phyloP scores from a whole-genome alignment of 2,113 vertebrate species.

The Silurus glanis region DNA sequence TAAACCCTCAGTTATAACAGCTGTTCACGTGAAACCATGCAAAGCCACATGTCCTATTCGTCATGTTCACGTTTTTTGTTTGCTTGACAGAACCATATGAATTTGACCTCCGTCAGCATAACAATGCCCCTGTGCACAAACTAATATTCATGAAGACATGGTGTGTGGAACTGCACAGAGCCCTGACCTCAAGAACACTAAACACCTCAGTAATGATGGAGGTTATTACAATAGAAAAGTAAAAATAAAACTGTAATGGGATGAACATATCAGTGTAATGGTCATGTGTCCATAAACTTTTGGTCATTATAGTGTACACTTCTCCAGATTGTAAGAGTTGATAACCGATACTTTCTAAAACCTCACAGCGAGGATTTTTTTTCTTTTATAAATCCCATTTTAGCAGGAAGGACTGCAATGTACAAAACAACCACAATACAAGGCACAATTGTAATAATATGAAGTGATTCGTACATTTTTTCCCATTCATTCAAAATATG shows the following conservation, averaged over 20 bases:
- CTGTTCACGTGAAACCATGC: too few relatives aligned
- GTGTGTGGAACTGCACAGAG: too few relatives aligned
- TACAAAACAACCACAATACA: neutral
- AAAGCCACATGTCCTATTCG: too few relatives aligned
- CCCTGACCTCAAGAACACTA: neutral
- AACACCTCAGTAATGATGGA: neutral
- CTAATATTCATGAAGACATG: too few relatives aligned
- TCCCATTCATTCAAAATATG: neutral
- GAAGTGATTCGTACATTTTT: neutral
- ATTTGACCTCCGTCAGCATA: too few relatives aligned
- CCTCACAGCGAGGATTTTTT: neutral
- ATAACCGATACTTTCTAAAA: neutral
- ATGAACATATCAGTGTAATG: neutral
- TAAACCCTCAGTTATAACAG: too few relatives aligned
- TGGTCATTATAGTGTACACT: neutral
- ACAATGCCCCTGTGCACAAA: too few relatives aligned
- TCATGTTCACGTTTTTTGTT: too few relatives aligned
- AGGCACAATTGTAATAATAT: neutral
- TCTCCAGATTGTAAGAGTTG: neutral
- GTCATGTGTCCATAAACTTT: neutral
- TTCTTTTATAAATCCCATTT: neutral
- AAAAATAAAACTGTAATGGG: neutral
- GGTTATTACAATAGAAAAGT: neutral
- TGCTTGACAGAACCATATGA: too few relatives aligned
- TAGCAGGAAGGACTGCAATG: neutral